Percentiles rank a stretch among this genome's conserved stretches.
These are phyloP conservation scores for Nomada hirtipes DNA, from an alignment of 2,888 invertebrate species.

Conservation along the genomic window DNA sequence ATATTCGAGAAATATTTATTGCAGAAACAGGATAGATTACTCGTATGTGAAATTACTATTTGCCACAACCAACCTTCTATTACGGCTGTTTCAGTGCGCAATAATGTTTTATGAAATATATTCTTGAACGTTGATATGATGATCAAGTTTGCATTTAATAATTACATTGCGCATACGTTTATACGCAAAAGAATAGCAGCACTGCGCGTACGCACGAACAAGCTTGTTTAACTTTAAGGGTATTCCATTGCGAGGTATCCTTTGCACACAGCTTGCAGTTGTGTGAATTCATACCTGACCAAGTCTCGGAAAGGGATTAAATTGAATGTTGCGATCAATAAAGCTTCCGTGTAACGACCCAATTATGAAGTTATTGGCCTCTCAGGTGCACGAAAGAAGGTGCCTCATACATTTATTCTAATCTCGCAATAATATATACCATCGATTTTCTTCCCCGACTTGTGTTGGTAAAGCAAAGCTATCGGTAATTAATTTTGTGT, in stretches of 20 bases:
- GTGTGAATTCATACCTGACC: constrained; percentile 35
- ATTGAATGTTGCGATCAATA: constrained; percentile 66
- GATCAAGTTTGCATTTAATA: too few relatives aligned
- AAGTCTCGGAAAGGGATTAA: constrained; percentile 55
- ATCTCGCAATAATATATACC: constrained; percentile 8
- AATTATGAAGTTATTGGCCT: constrained; percentile 68
- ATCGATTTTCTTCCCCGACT: not conserved
- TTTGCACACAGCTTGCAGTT: not conserved
- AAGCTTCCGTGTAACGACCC: constrained; percentile 64
- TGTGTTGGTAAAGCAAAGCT: not conserved
- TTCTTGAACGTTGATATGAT: too few relatives aligned
- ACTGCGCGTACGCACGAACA: not conserved
- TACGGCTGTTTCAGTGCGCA: not conserved
- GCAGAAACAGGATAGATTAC: constrained; percentile 63
- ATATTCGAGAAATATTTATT: constrained; percentile 51
- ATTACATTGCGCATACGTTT: not conserved
- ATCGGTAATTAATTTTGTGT: not conserved
- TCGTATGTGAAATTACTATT: constrained; percentile 6
- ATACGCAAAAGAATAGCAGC: not conserved
- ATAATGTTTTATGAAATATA: not conserved
- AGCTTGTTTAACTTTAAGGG: not conserved
- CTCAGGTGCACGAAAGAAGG: constrained; percentile 18
- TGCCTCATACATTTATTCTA: not conserved
- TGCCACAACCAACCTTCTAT: constrained; percentile 25
- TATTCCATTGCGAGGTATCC: constrained; percentile 9